Percentiles rank a stretch among this genome's conserved stretches.
These are phyloP conservation scores for Anorthoa munda DNA, from an alignment of 2,888 invertebrate species.

Conservation along the genomic window DNA sequence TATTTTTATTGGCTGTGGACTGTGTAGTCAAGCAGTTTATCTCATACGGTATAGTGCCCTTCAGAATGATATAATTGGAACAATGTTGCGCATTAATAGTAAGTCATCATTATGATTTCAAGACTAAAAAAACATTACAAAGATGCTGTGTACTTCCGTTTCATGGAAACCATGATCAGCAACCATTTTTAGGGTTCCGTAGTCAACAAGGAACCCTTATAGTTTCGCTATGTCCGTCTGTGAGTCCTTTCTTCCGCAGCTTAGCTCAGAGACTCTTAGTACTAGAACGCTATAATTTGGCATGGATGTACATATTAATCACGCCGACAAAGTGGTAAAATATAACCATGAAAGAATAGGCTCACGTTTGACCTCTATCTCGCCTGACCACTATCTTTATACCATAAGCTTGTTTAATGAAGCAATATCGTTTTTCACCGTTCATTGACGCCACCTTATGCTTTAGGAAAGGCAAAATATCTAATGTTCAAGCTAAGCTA, in stretches of 20 bases:
- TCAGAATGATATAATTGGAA: not conserved
- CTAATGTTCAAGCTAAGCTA: not conserved
- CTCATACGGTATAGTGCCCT: not conserved
- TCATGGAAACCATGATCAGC: not conserved
- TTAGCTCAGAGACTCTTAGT: too few species aligned
- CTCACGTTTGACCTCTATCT: too few species aligned
- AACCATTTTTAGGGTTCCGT: too few species aligned
- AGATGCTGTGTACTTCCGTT: not conserved
- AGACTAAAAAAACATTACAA: slow-evolving; percentile 18
- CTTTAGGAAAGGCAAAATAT: not conserved
- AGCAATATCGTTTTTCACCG: not conserved
- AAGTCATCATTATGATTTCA: slow-evolving; percentile 8
- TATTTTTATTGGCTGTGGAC: too few species aligned
- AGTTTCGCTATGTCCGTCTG: too few species aligned
- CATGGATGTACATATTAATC: too few species aligned
- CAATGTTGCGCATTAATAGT: not conserved
- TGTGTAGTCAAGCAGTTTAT: not conserved
- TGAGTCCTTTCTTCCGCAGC: too few species aligned
- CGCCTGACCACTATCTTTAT: not conserved
- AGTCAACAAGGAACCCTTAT: too few species aligned
- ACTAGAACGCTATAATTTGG: too few species aligned
- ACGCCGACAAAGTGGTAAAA: too few species aligned
- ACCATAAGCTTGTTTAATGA: not conserved
- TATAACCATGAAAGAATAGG: too few species aligned
- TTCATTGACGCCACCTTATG: not conserved